Evolutionary conservation across 2,113 vertebrate species (phyloP).

Genomic region (Nasalis larvatus): DNA sequence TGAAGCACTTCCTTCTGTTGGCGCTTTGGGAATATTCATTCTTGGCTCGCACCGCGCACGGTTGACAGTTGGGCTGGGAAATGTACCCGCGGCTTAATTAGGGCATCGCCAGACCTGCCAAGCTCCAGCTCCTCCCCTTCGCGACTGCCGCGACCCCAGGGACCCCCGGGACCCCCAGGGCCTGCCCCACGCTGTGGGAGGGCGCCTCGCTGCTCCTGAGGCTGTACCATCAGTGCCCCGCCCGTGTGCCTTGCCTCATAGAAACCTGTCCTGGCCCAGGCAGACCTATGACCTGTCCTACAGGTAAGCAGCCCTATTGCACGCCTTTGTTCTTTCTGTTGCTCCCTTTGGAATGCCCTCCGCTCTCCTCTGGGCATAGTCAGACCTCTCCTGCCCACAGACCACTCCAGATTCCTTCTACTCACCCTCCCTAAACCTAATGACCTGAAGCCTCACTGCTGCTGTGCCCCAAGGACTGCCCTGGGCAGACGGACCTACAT

Average conservation of each 20-base stretch:
- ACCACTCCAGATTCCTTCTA: not conserved
- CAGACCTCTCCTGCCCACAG: not conserved
- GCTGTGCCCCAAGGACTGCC: too few relatives aligned
- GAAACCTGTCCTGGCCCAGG: not conserved
- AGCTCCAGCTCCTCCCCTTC: not conserved
- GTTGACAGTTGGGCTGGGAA: conserved; percentile 76
- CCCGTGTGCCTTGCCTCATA: not conserved
- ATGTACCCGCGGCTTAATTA: conserved; percentile 66
- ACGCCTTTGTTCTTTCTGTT: not conserved
- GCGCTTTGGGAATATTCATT: conserved; percentile 77
- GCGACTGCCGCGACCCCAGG: not conserved
- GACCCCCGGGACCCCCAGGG: not conserved
- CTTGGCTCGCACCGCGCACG: conserved; percentile 59
- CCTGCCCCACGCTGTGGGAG: not conserved
- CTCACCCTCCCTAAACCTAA: not conserved
- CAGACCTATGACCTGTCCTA: not conserved
- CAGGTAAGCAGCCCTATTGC: not conserved
- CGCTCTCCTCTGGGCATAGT: not conserved
- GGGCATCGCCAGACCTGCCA: conserved; percentile 54
- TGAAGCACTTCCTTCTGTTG: conserved; percentile 79
- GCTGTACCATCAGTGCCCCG: fast-evolving
- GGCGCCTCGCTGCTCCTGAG: fast-evolving
- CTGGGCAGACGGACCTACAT: too few relatives aligned
- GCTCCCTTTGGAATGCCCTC: not conserved
- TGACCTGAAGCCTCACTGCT: fast-evolving